These are phyloP conservation scores for Dysmachus trigonus DNA, from an alignment of 2,888 invertebrate genomes.

Conservation along the genomic window DNA sequence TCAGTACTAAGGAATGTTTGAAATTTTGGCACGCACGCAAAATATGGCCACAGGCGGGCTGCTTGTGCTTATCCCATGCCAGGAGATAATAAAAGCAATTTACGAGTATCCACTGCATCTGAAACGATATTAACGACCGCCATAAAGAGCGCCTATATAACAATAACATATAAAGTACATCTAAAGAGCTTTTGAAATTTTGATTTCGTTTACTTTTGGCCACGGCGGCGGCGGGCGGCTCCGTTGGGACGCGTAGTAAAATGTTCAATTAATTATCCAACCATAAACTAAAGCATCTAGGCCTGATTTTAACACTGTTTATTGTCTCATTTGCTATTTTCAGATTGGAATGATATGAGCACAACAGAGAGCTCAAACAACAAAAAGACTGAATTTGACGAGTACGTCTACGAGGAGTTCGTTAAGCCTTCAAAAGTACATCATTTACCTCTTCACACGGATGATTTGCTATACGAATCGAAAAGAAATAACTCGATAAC, in stretches of 20 bases:
- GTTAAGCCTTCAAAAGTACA: slow-evolving; percentile 70
- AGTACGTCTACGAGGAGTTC: slow-evolving; percentile 64
- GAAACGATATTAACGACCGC: not conserved
- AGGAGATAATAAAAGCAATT: slow-evolving; percentile 4
- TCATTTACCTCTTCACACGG: slow-evolving; percentile 67
- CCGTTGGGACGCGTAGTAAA: not conserved
- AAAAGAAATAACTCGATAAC: slow-evolving; percentile 58
- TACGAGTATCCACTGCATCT: not conserved
- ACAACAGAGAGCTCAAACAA: slow-evolving; percentile 52
- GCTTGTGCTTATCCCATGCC: not conserved
- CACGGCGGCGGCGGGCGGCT: not conserved
- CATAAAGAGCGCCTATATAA: not conserved
- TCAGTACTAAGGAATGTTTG: not conserved
- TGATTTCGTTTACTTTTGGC: not conserved
- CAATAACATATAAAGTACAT: not conserved
- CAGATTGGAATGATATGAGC: not conserved
- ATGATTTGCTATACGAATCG: slow-evolving; percentile 68
- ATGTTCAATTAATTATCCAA: not conserved
- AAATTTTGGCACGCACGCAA: not conserved
- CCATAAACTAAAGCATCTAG: not conserved
- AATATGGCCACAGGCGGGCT: not conserved
- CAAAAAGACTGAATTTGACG: slow-evolving; percentile 41
- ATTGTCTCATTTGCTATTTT: not conserved
- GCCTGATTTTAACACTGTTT: not conserved
- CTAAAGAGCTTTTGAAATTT: slow-evolving; percentile 7